These are phyloP conservation scores for Premnoplex brunnescens DNA, from an alignment of 2,797 vertebrate genomes.

Conservation along the genomic window DNA sequence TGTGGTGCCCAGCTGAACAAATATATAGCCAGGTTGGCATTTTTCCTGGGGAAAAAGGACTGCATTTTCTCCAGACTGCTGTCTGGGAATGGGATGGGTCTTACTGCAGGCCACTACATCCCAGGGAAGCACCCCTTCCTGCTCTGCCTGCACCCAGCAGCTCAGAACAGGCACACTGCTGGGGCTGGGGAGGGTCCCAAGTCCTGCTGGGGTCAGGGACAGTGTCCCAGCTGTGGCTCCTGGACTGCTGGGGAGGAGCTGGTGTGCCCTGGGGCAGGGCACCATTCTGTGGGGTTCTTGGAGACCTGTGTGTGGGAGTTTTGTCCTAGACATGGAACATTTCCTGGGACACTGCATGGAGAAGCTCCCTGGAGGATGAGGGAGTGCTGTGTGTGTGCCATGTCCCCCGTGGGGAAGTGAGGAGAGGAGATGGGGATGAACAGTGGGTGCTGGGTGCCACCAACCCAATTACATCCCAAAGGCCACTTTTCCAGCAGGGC, in stretches of 20 bases:
- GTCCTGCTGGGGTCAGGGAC: neutral
- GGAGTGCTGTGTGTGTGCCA: accelerated
- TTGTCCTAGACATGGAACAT: neutral
- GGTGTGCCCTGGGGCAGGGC: neutral
- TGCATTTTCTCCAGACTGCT: neutral
- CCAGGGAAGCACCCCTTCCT: neutral
- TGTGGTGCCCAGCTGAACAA: neutral
- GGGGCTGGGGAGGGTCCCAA: neutral
- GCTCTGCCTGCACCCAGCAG: accelerated
- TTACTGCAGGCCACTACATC: neutral
- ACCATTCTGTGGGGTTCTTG: neutral
- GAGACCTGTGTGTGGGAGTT: neutral
- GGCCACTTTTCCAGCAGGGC: neutral
- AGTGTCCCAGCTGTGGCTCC: neutral
- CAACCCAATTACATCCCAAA: neutral
- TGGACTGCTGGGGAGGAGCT: neutral
- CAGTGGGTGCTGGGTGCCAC: neutral
- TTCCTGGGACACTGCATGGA: neutral
- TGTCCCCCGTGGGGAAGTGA: accelerated
- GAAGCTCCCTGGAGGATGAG: neutral
- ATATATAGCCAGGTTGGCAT: neutral
- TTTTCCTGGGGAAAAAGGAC: neutral
- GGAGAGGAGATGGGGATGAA: neutral
- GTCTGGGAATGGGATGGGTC: neutral
- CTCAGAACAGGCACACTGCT: neutral